phyloP scores from a whole-genome alignment of 2,888 invertebrate species.

The Cynaeus angustus region DNA sequence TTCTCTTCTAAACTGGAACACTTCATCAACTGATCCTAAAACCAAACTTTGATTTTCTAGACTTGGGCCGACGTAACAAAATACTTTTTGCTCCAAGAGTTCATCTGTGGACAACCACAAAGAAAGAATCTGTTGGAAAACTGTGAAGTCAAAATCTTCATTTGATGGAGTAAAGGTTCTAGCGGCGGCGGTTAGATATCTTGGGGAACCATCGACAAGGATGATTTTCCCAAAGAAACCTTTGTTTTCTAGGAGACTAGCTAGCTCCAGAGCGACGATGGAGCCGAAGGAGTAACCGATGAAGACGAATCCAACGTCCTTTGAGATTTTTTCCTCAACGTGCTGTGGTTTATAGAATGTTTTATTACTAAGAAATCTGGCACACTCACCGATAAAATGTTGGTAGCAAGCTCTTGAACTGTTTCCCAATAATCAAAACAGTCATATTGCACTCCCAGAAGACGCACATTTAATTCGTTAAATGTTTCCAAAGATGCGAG shows the following conservation, averaged over 20 bases:
- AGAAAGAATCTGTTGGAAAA: too few relatives aligned
- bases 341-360: background rate
- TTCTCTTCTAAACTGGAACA: too few relatives aligned
- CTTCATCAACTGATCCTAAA: too few relatives aligned
- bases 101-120: too few relatives aligned
- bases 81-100: too few relatives aligned
- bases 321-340: background rate
- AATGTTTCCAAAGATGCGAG: background rate
- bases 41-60: too few relatives aligned
- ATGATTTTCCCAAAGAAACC: conserved; percentile 79
- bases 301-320: conserved; percentile 65
- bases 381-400: conserved; percentile 73
- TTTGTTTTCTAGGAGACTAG: conserved; percentile 79
- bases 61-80: too few relatives aligned
- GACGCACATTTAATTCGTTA: too few relatives aligned
- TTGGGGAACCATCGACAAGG: conserved; percentile 84
- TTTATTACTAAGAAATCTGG: conserved; percentile 38
- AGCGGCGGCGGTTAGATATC: background rate
- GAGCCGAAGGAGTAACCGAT: conserved; percentile 94
- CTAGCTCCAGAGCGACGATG: conserved; percentile 84
- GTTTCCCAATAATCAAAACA: conserved; percentile 45
- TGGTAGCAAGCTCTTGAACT: conserved; percentile 73
- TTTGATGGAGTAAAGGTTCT: too few relatives aligned
- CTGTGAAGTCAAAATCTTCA: too few relatives aligned
- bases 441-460: too few relatives aligned